Conservation (phyloP, 2,888 invertebrate genomes). For the Apodemia hepburni region DNA sequence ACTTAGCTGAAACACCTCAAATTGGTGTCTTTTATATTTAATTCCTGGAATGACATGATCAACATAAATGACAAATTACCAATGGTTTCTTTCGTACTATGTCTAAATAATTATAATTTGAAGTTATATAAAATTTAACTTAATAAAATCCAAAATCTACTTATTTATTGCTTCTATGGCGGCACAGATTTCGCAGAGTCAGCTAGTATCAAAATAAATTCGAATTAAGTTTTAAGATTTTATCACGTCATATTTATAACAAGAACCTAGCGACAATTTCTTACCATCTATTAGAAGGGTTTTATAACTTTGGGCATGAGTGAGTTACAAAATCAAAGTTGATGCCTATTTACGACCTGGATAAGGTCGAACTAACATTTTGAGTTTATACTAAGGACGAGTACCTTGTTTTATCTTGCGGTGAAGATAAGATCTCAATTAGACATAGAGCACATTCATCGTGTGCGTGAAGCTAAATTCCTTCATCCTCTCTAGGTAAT, state of each 20-base stretch:
- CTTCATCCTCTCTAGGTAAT: conserved; percentile 43
- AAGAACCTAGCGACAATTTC: background rate
- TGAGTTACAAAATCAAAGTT: conserved; percentile 75
- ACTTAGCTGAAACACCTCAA: conserved; percentile 65
- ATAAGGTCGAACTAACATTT: conserved; percentile 56
- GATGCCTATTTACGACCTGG: conserved; percentile 71
- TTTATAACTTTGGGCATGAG: conserved; percentile 57
- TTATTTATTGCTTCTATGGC: too few relatives aligned
- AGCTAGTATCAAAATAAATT: too few relatives aligned
- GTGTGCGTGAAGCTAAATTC: conserved; percentile 44
- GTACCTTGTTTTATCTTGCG: conserved; percentile 59
- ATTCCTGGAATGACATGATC: conserved; percentile 67
- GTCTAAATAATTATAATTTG: too few relatives aligned
- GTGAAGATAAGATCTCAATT: conserved; percentile 72
- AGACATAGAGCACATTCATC: conserved; percentile 70
- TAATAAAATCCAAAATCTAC: too few relatives aligned
- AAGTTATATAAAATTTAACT: too few relatives aligned
- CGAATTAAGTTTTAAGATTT: background rate
- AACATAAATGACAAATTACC: conserved; percentile 59
- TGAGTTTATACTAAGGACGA: conserved; percentile 53
- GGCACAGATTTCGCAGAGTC: too few relatives aligned
- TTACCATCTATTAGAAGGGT: conserved; percentile 68
- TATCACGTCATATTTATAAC: background rate
- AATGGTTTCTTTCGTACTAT: background rate
- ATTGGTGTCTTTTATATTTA: conserved; percentile 69